Conservation (phyloP, 2,113 vertebrate species). For the Nothocercus julius region DNA sequence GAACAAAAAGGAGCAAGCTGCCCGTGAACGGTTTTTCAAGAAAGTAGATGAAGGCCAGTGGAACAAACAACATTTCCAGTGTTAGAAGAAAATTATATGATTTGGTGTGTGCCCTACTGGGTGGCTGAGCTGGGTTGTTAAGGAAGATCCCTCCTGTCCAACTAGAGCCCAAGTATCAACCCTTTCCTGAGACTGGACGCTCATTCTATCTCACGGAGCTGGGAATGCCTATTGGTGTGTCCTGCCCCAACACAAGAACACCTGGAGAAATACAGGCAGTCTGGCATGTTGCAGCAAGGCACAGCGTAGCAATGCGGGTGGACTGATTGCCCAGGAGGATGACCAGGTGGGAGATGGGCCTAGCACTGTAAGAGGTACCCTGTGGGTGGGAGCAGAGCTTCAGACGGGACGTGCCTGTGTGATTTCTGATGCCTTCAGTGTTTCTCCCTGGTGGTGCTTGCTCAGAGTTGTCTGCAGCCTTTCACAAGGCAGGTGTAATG, state of each 20-base stretch:
- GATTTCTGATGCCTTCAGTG: not conserved
- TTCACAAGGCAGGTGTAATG: not conserved
- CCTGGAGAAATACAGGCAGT: not conserved
- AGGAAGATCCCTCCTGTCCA: not conserved
- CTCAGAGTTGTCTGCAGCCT: not conserved
- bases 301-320: not conserved
- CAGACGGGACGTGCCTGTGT: not conserved
- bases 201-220: not conserved
- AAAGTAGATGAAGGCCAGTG: not conserved
- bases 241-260: not conserved
- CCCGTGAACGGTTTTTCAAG: not conserved
- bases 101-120: not conserved
- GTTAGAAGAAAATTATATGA: rapidly evolving
- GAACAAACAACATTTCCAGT: not conserved
- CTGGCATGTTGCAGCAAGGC: rapidly evolving
- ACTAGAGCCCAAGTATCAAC: not conserved
- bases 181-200: not conserved
- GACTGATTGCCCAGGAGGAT: rapidly evolving
- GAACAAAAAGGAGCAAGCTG: not conserved
- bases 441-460: not conserved
- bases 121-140: not conserved
- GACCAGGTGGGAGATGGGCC: not conserved
- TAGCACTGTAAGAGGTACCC: not conserved
- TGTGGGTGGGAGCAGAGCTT: not conserved
- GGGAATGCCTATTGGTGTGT: not conserved